phyloP scores from a whole-genome alignment of 2,113 vertebrate genomes.

The Brachyhypopomus gauderio region DNA sequence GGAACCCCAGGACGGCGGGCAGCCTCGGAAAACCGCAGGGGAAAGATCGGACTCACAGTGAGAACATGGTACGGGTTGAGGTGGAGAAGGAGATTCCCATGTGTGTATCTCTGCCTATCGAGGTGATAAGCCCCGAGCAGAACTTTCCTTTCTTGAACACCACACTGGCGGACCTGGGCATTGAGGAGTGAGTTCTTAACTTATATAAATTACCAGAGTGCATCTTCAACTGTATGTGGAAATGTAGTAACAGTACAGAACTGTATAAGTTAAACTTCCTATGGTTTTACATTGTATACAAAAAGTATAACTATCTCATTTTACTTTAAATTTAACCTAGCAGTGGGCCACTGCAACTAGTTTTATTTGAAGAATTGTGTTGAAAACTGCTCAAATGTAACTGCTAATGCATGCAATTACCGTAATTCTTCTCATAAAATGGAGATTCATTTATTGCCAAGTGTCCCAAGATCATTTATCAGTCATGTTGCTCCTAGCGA shows the following conservation, averaged over 20 bases:
- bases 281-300: no score
- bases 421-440: no score
- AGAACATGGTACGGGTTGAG: constrained; percentile 49
- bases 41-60: neutral
- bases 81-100: constrained; percentile 69
- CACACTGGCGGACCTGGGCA: constrained; percentile 74
- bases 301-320: no score
- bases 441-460: neutral
- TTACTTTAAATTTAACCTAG: no score
- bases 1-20: constrained; percentile 24
- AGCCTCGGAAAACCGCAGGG: neutral
- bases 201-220: neutral
- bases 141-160: constrained; percentile 74
- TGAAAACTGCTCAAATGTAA: no score
- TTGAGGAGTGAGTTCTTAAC: constrained; percentile 69
- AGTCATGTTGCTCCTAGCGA: neutral
- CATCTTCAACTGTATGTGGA: neutral
- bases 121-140: constrained; percentile 62
- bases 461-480: neutral
- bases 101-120: constrained; percentile 68
- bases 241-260: no score
- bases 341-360: no score
- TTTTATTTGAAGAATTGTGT: no score
- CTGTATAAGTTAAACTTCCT: no score
- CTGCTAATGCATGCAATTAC: no score